These are phyloP conservation scores for Moxostoma hubbsi DNA, from an alignment of 2,797 vertebrate species.

Conservation along the genomic window DNA sequence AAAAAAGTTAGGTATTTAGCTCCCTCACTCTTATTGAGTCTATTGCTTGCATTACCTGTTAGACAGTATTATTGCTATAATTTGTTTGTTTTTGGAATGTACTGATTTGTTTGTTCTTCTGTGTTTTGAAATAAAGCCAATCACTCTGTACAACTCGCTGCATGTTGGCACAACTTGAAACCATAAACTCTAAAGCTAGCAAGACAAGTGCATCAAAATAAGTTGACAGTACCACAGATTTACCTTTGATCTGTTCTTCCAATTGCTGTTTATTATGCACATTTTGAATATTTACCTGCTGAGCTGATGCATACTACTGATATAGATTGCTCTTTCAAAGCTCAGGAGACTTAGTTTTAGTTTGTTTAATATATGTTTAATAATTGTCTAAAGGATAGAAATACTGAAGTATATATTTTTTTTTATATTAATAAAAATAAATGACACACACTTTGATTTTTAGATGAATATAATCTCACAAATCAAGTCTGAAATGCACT, in stretches of 20 bases:
- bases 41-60: too few species aligned
- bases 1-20: too few species aligned
- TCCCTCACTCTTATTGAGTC: too few species aligned
- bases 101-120: neutral
- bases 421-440: too few species aligned
- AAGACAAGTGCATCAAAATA: neutral
- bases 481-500: neutral
- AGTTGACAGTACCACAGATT: neutral
- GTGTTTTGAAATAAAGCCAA: neutral
- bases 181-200: neutral
- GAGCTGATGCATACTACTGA: neutral
- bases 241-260: neutral
- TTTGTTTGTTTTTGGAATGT: constrained; percentile 16
- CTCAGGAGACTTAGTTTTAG: too few species aligned
- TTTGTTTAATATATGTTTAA: too few species aligned
- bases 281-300: neutral
- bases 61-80: too few species aligned
- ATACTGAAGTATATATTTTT: too few species aligned
- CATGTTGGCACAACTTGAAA: neutral
- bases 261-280: constrained; percentile 1
- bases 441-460: too few species aligned
- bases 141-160: neutral
- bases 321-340: neutral
- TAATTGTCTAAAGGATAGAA: too few species aligned
- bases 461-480: neutral